Percentiles rank a stretch among this genome's conserved stretches.
Evolutionary conservation across 2,888 invertebrate species (phyloP).

Genomic region (Branchipolynoe longqiensis): DNA sequence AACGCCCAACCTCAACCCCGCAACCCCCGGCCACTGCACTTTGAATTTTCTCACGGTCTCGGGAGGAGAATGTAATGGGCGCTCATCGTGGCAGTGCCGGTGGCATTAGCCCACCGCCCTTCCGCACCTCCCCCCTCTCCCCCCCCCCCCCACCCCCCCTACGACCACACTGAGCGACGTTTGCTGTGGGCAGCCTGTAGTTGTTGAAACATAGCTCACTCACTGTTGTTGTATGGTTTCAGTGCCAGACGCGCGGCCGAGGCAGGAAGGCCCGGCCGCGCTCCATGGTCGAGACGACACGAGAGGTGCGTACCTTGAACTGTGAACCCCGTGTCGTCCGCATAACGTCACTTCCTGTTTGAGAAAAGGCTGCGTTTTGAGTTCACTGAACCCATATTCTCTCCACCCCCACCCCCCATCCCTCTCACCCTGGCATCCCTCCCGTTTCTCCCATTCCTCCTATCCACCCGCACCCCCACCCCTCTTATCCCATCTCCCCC

Average conservation of each 20-base stretch:
- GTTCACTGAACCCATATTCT: background rate
- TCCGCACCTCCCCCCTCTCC: background rate
- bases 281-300: background rate
- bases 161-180: background rate
- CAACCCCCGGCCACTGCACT: no score
- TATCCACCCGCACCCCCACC: no score
- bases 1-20: no score
- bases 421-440: no score
- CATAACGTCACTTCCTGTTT: slow-evolving; percentile 37
- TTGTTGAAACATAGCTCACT: background rate
- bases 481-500: no score
- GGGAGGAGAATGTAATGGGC: no score
- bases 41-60: no score
- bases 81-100: background rate
- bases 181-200: background rate
- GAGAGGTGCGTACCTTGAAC: slow-evolving; percentile 15
- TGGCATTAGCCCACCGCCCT: background rate
- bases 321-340: background rate
- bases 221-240: slow-evolving; percentile 27
- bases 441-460: no score
- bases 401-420: no score
- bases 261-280: background rate
- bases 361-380: background rate
- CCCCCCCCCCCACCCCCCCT: background rate
- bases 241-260: background rate